Conservation (phyloP, 2,797 vertebrate species). For the Micropoecilia bifurca region DNA sequence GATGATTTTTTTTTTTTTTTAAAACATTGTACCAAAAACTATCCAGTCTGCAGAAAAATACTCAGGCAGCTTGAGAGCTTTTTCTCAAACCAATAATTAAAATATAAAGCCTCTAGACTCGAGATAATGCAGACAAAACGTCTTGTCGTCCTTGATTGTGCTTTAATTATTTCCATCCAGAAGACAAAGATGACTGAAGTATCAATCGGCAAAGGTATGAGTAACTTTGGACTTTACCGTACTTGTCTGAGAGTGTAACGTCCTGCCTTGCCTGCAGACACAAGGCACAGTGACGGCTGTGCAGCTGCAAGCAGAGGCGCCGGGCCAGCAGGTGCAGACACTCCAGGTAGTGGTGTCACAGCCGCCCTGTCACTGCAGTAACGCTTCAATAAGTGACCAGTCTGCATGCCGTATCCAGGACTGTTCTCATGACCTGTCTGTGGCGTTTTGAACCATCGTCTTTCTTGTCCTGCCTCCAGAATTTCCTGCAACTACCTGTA, state of each 20-base stretch:
- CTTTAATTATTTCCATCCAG: background rate
- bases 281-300: constrained; percentile 98
- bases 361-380: constrained; percentile 73
- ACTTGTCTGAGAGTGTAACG: constrained; percentile 61
- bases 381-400: constrained; percentile 40
- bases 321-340: constrained; percentile 99
- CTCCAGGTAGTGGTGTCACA: constrained; percentile 98
- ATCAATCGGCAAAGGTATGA: background rate
- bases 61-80: background rate
- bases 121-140: background rate
- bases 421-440: constrained; percentile 60
- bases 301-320: constrained; percentile 97
- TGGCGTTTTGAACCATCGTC: constrained; percentile 57
- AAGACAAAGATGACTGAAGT: background rate
- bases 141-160: background rate
- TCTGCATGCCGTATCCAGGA: constrained; percentile 68
- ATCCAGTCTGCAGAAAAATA: background rate
- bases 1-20: too few species aligned
- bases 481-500: constrained; percentile 61
- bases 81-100: background rate
- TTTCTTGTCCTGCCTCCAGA: constrained; percentile 27
- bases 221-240: background rate
- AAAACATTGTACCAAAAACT: background rate
- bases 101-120: background rate
- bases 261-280: constrained; percentile 88